Evolutionary conservation across 2,113 vertebrate species (phyloP), one percentile per base, ranked within the genome.

Genomic region (Setophaga petechia): DNA sequence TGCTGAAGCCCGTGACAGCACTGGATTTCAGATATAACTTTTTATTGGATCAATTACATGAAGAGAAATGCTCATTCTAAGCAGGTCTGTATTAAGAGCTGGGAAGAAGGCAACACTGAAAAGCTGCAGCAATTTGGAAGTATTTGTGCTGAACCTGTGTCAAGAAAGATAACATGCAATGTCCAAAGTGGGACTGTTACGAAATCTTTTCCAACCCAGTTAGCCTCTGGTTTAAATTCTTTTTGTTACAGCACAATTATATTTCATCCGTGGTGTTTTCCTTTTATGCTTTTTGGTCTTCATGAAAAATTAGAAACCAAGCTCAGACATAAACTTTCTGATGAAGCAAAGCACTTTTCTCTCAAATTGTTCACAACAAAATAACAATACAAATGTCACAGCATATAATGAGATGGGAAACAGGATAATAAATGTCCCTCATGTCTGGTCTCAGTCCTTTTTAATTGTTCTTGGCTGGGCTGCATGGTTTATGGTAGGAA

Each of bases 201-300:
- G 23, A 94, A 94, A 78, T 35, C 14, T 84, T 93, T 89, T 87
- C 77, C 84, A 91, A 67, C 52, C 61, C 44, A 82, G 52, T 87
- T 61, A 82, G 21, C 24, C 17, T 68, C 69, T 67, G 31, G 18
- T 59, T 74, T 89, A 66, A 92, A 71, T 91, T 58, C 3, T 59
- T 94, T 87, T 87, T 87, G 19, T 46, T 75, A 33, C 7, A 72
- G 28, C 51, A 47, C 24, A 41, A 43, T 43, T 67, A 31, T 4
- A 39, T 87, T 91, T 82, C 61, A 89, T 68, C 66, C 31, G 9
- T 11, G 9, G 30, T 65, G 44, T 39, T 82, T 87, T 92, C 47
- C 11, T 25, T 24, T 55, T 41, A 49, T 47, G 35, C 17, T 75
- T 23, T 81, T 91, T 47, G 47, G 8, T 79, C 62, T 79, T 75